Percentiles rank a stretch among this genome's conserved stretches.
phyloP scores from a whole-genome alignment of 2,113 vertebrate genomes.

The Corvus cornix region DNA sequence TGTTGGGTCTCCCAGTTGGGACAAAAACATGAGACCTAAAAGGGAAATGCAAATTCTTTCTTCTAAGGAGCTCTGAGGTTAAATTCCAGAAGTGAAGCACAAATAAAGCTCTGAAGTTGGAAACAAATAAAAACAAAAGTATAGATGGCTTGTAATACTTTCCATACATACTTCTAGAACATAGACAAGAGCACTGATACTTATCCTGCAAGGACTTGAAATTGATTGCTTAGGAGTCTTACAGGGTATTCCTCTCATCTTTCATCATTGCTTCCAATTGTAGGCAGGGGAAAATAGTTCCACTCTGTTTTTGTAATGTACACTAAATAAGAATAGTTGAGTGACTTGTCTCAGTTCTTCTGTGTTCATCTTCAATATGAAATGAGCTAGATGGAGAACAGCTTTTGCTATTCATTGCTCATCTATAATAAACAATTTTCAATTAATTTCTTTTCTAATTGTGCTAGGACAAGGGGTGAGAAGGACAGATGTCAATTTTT shows the following conservation, averaged over 20 bases:
- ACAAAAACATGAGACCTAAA: constrained; percentile 34
- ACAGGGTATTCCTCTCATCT: background rate
- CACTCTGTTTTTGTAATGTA: background rate
- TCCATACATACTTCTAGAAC: background rate
- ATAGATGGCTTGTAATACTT: background rate
- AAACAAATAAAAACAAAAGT: background rate
- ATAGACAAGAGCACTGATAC: background rate
- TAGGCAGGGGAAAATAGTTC: background rate
- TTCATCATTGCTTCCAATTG: background rate
- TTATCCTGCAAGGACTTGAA: background rate
- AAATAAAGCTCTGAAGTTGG: background rate
- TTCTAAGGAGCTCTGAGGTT: constrained; percentile 18
- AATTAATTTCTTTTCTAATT: constrained; percentile 9
- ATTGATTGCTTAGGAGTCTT: background rate
- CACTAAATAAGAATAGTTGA: background rate
- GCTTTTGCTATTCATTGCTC: constrained; percentile 57
- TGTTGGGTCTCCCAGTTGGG: constrained; percentile 58
- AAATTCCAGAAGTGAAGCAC: background rate
- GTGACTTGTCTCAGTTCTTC: background rate
- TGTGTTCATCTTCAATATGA: background rate
- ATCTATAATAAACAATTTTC: constrained; percentile 59
- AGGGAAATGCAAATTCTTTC: constrained; percentile 26
- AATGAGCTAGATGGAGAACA: constrained; percentile 54
- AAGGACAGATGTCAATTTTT: constrained; percentile 10
- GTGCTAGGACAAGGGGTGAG: background rate